Conservation (phyloP, 2,113 vertebrate species). For the Herpailurus yagouaroundi region DNA sequence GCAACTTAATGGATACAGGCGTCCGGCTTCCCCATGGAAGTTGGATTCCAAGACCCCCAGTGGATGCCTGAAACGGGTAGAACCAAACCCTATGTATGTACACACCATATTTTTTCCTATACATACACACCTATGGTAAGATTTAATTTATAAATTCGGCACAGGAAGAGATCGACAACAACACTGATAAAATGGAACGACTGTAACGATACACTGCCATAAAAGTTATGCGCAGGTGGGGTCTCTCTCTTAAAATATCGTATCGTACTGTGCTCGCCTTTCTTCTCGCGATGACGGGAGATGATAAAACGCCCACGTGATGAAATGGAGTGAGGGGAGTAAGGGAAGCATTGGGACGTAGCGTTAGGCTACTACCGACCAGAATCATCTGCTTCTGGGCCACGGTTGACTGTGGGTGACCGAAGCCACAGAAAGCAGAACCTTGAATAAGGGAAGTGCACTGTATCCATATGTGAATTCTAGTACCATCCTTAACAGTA, state of each 20-base stretch:
- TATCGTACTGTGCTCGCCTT: background rate
- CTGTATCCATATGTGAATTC: background rate
- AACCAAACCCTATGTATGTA: background rate
- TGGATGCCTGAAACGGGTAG: background rate
- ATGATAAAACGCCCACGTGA: background rate
- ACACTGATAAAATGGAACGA: background rate
- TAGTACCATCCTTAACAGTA: background rate
- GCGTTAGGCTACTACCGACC: background rate
- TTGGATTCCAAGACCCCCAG: background rate
- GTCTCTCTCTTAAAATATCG: background rate
- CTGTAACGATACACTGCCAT: background rate
- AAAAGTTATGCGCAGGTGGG: background rate
- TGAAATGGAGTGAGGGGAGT: background rate
- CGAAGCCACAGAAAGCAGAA: background rate
- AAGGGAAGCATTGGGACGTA: background rate
- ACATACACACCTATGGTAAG: background rate
- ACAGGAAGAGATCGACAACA: background rate
- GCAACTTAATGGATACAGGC: background rate
- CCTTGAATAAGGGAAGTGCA: background rate
- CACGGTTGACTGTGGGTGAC: background rate
- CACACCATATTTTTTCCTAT: background rate
- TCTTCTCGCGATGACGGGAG: background rate
- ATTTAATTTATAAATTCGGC: background rate
- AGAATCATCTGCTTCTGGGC: background rate
- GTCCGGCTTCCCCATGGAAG: background rate